These are phyloP conservation scores for Delphinapterus leucas DNA, from an alignment of 2,113 vertebrate genomes.

Conservation along the genomic window DNA sequence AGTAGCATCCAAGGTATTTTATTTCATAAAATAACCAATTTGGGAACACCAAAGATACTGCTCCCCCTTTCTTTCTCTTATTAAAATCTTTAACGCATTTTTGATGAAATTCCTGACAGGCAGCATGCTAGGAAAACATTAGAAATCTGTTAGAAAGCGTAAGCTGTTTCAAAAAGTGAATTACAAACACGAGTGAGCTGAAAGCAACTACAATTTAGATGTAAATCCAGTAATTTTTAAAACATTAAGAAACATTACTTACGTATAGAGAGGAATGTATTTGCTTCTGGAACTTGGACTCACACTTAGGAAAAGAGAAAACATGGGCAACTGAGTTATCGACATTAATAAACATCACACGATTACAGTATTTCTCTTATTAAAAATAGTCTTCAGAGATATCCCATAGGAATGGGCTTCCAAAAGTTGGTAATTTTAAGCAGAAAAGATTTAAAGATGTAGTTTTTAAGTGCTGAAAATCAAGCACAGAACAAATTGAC, in stretches of 20 bases:
- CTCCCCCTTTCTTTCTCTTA: neutral
- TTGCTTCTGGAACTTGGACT: constrained; percentile 80
- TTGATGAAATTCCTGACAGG: neutral
- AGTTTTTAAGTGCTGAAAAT: neutral
- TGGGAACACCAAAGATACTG: neutral
- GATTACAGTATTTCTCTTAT: neutral
- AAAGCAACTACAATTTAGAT: neutral
- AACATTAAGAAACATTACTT: constrained; percentile 60
- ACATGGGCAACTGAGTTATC: neutral
- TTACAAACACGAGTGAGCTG: neutral
- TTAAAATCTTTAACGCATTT: neutral
- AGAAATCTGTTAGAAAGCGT: neutral
- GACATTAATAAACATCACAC: neutral
- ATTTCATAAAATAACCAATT: neutral
- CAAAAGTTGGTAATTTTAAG: neutral
- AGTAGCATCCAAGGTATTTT: neutral
- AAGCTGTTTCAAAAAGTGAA: neutral
- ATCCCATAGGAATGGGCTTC: neutral
- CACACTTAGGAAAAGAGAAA: constrained; percentile 73
- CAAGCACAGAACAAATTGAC: neutral
- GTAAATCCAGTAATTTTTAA: neutral
- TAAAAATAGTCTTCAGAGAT: neutral
- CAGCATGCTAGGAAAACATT: neutral
- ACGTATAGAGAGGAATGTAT: constrained; percentile 82
- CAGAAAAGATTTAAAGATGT: neutral